A percentile compares a stretch with the other conserved stretches of the same genome.
phyloP scores from a whole-genome alignment of 1,140 invertebrate genomes.

The Drosophila auraria region DNA sequence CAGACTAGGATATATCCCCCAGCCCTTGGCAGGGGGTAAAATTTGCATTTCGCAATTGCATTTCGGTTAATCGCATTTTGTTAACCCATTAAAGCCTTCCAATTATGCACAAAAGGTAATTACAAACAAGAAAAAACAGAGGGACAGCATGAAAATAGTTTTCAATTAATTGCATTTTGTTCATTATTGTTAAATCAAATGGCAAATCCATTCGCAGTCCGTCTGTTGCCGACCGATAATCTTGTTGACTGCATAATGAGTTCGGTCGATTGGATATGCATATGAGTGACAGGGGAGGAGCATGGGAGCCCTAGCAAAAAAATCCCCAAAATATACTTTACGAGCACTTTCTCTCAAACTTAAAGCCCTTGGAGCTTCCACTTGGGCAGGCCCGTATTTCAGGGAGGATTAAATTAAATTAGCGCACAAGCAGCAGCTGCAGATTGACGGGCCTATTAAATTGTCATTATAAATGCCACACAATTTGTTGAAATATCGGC shows the following conservation, averaged over 20 bases:
- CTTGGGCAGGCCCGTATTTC: slow-evolving; percentile 7
- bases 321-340: slow-evolving; percentile 13
- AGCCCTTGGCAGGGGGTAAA: slow-evolving; percentile 1
- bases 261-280: slow-evolving; percentile 12
- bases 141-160: slow-evolving; percentile 49
- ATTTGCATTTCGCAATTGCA: slow-evolving; percentile 56
- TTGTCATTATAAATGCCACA: slow-evolving; percentile 56
- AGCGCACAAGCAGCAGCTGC: slow-evolving; percentile 27
- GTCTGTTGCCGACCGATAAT: slow-evolving; percentile 39
- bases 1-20: slow-evolving; percentile 3
- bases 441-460: slow-evolving; percentile 62
- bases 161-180: slow-evolving; percentile 68
- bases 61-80: slow-evolving; percentile 71
- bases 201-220: slow-evolving; percentile 46
- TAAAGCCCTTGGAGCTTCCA: slow-evolving; percentile 1
- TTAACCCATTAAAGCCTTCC: slow-evolving; percentile 62
- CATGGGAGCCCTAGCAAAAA: neutral
- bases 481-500: slow-evolving; percentile 21
- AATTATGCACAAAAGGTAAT: slow-evolving; percentile 69
- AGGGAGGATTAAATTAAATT: slow-evolving; percentile 35
- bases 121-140: slow-evolving; percentile 46
- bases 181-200: slow-evolving; percentile 64
- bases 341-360: neutral
- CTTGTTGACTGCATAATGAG: slow-evolving; percentile 49
- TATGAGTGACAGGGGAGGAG: neutral